Evolutionary conservation across 2,797 vertebrate species (phyloP).

Genomic region (Tangara arthus): DNA sequence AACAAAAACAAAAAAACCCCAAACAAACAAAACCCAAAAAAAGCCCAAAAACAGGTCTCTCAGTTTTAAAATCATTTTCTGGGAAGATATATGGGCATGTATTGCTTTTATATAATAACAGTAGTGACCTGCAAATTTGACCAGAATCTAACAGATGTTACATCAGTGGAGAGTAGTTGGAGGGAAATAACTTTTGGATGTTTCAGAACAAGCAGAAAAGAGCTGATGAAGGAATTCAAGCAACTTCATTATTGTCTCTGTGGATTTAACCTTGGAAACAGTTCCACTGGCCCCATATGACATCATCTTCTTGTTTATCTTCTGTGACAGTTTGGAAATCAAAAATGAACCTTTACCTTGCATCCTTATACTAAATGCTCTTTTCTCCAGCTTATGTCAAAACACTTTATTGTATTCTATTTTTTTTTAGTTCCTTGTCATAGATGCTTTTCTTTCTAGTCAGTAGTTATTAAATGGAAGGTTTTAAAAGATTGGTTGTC

Average conservation of each 20-base stretch:
- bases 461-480: background rate
- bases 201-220: conserved; percentile 6
- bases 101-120: background rate
- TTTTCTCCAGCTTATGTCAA: conserved; percentile 9
- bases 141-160: background rate
- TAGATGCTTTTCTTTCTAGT: background rate
- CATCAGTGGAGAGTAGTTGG: background rate
- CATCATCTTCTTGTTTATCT: conserved; percentile 37
- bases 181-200: background rate
- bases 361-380: background rate
- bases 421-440: background rate
- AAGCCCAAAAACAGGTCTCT: background rate
- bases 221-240: conserved; percentile 29
- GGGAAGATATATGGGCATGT: background rate
- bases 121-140: background rate
- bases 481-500: background rate
- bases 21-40: background rate
- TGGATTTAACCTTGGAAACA: conserved; percentile 22
- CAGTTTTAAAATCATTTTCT: background rate
- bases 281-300: background rate
- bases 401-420: background rate
- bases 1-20: background rate
- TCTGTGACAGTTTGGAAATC: conserved; percentile 21
- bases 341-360: conserved; percentile 15
- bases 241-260: background rate